Conservation (phyloP, 2,888 invertebrate species). For the Thera britannica region DNA sequence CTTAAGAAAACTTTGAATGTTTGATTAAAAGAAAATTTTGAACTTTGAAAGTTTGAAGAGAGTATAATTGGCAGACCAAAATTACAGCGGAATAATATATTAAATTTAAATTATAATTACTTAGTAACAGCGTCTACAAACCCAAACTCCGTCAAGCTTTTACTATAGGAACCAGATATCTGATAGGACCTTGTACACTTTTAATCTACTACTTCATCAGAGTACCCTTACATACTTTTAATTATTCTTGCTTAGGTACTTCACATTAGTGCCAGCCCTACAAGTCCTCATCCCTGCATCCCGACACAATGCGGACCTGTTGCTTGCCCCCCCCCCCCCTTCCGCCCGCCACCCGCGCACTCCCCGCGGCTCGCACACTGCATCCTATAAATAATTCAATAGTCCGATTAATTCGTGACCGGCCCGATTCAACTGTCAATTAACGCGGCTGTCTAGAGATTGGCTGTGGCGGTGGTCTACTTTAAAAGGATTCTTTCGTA, state of each 20-base stretch:
- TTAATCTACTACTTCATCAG: no score
- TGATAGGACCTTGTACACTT: no score
- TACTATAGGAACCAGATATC: no score
- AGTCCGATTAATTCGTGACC: conserved; percentile 77
- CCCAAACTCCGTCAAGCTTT: no score
- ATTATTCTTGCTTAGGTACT: not conserved
- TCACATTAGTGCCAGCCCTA: conserved; percentile 53
- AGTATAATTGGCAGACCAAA: no score
- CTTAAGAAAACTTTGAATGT: no score
- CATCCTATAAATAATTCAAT: conserved; percentile 80
- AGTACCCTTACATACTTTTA: not conserved
- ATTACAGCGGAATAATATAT: no score
- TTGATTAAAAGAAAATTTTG: no score
- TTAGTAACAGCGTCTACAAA: no score
- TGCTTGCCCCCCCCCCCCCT: conserved; percentile 53
- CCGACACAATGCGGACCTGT: conserved; percentile 79
- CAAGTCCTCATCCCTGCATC: conserved; percentile 68
- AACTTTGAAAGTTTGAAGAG: no score
- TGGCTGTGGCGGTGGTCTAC: conserved; percentile 33
- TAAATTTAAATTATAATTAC: no score
- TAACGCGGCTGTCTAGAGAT: conserved; percentile 60
- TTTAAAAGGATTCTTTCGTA: conserved; percentile 27
- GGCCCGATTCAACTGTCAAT: conserved; percentile 82
- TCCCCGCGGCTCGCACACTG: conserved; percentile 58
- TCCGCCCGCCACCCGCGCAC: conserved; percentile 35